Evolutionary conservation across 2,888 invertebrate genomes (phyloP).

Genomic region (Ochropleura leucogaster): DNA sequence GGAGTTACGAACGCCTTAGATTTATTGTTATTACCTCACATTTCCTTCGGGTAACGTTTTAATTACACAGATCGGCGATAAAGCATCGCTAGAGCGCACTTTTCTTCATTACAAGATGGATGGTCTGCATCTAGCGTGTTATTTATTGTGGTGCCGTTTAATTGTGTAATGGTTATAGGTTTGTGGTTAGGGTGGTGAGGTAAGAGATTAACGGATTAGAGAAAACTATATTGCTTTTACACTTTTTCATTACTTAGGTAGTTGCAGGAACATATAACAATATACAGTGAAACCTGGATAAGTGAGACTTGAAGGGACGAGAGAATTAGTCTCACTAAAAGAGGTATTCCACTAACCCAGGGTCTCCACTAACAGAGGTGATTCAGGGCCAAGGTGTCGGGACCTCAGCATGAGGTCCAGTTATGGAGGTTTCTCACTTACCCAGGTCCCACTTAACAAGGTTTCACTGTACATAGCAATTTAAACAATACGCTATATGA

Average conservation of each 20-base stretch:
- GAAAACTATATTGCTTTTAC: constrained; percentile 11
- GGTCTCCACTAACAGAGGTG: no score
- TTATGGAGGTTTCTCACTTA: no score
- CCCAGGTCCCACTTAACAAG: no score
- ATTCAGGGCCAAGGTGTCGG: no score
- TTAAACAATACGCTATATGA: neutral
- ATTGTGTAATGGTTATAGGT: constrained; percentile 72
- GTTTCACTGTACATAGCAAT: no score
- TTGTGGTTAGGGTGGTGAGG: constrained; percentile 46
- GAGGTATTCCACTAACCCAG: no score
- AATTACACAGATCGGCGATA: constrained; percentile 90
- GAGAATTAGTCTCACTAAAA: no score
- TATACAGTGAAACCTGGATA: no score
- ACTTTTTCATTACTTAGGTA: constrained; percentile 16
- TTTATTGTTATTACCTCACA: constrained; percentile 90
- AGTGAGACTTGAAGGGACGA: no score
- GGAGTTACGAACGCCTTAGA: constrained; percentile 79
- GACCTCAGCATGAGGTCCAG: no score
- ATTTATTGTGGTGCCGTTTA: constrained; percentile 81
- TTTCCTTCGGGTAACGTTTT: constrained; percentile 90
- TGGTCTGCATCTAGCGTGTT: constrained; percentile 79
- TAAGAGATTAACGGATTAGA: constrained; percentile 39
- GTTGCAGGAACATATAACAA: neutral
- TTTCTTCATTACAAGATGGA: constrained; percentile 90
- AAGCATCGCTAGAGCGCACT: constrained; percentile 89